A percentile compares a stretch with the other conserved stretches of the same genome.
phyloP scores from a whole-genome alignment of 2,888 invertebrate genomes.

The Bhutanitis thaidina region DNA sequence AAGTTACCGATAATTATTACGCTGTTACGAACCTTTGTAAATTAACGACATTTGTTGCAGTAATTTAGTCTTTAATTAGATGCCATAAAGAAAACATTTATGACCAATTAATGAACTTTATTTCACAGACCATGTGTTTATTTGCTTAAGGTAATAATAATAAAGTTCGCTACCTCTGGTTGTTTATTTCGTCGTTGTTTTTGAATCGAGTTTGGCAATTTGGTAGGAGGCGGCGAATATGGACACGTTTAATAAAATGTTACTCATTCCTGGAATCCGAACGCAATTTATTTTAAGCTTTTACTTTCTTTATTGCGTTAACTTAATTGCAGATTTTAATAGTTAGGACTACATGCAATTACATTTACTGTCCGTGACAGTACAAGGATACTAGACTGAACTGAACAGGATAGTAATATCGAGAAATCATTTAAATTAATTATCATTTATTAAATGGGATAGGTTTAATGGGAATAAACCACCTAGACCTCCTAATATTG shows the following conservation, averaged over 20 bases:
- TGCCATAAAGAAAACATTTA: not conserved
- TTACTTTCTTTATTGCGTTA: constrained; percentile 3
- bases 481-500: too few species aligned
- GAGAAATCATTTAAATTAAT: too few species aligned
- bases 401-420: too few species aligned
- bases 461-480: too few species aligned
- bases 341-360: too few species aligned
- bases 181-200: constrained; percentile 5
- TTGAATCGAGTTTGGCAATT: constrained; percentile 2
- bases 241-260: constrained; percentile 10
- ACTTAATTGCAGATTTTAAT: too few species aligned
- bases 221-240: constrained; percentile 8
- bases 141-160: not conserved
- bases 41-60: not conserved
- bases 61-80: constrained; percentile 1
- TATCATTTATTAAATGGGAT: too few species aligned
- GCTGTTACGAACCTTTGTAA: not conserved
- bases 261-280: constrained; percentile 9
- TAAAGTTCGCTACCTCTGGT: not conserved
- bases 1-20: not conserved
- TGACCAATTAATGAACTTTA: not conserved
- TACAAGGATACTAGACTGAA: too few species aligned
- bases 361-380: too few species aligned
- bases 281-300: constrained; percentile 18
- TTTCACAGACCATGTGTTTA: not conserved